Percentiles rank a stretch among this genome's conserved stretches.
These are phyloP conservation scores for Cephalopachus bancanus DNA, from an alignment of 2,797 vertebrate species.

Conservation along the genomic window DNA sequence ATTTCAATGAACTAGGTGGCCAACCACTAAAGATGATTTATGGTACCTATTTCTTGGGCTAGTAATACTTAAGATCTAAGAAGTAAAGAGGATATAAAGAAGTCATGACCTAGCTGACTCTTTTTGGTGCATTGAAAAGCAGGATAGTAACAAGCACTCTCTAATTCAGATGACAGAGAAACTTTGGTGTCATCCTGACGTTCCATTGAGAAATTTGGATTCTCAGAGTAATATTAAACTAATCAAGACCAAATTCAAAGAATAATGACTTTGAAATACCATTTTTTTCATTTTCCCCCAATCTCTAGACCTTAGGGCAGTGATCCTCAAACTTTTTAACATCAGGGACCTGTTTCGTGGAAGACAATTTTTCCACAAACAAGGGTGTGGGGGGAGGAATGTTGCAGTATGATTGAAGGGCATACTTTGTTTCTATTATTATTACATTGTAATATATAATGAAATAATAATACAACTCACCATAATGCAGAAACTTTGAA, in stretches of 20 bases:
- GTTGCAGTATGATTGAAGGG: no score
- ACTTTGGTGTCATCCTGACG: background rate
- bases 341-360: no score
- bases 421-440: no score
- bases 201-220: background rate
- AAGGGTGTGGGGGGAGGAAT: no score
- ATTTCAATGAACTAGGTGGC: conserved; percentile 58
- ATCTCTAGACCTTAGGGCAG: background rate
- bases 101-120: conserved; percentile 56
- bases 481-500: no score
- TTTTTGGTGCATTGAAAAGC: conserved; percentile 36
- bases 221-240: conserved; percentile 28
- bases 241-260: conserved; percentile 4
- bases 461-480: no score
- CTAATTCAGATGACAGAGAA: background rate
- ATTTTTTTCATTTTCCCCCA: background rate
- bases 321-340: no score
- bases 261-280: background rate
- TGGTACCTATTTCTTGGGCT: conserved; percentile 59
- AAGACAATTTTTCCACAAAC: no score
- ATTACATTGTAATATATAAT: no score
- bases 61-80: conserved; percentile 61
- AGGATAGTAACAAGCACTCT: background rate
- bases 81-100: conserved; percentile 75
- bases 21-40: conserved; percentile 71